phyloP scores from a whole-genome alignment of 1,140 invertebrate species.

The Caerostris darwini region DNA sequence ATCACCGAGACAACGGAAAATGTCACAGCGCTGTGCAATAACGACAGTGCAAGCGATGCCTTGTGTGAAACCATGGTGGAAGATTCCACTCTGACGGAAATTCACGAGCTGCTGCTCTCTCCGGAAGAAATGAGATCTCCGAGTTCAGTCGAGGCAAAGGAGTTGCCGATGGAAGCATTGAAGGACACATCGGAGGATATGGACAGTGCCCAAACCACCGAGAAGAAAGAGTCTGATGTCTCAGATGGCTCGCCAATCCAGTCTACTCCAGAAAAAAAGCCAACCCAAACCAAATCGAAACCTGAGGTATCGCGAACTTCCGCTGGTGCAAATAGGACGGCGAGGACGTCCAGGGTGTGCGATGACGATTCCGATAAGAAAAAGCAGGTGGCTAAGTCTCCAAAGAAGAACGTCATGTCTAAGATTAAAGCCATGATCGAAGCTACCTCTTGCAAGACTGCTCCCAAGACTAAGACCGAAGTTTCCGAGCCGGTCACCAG shows the following conservation, averaged over 20 bases:
- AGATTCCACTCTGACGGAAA: slow-evolving; percentile 71
- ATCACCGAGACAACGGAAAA: slow-evolving; percentile 8
- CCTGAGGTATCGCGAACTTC: neutral
- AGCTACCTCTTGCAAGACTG: slow-evolving; percentile 67
- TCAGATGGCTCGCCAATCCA: neutral
- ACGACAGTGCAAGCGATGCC: slow-evolving; percentile 68
- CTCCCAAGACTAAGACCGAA: neutral
- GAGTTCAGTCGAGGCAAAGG: neutral
- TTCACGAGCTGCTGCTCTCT: slow-evolving; percentile 57
- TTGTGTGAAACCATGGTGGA: slow-evolving; percentile 74
- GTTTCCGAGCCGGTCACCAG: neutral
- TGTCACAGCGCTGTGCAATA: slow-evolving; percentile 33
- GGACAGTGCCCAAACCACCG: neutral
- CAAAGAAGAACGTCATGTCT: slow-evolving; percentile 79
- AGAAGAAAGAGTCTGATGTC: neutral
- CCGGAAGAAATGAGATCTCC: slow-evolving; percentile 46
- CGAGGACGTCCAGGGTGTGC: slow-evolving; percentile 14
- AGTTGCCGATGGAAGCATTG: neutral
- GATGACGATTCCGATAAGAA: slow-evolving; percentile 25
- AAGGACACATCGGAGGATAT: neutral
- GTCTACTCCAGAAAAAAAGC: slow-evolving; percentile 36
- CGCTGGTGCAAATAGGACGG: neutral
- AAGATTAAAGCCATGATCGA: slow-evolving; percentile 79
- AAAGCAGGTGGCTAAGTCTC: slow-evolving; percentile 55
- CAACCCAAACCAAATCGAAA: neutral